phyloP scores from a whole-genome alignment of 2,113 vertebrate genomes.

The Tragelaphus strepsiceros region DNA sequence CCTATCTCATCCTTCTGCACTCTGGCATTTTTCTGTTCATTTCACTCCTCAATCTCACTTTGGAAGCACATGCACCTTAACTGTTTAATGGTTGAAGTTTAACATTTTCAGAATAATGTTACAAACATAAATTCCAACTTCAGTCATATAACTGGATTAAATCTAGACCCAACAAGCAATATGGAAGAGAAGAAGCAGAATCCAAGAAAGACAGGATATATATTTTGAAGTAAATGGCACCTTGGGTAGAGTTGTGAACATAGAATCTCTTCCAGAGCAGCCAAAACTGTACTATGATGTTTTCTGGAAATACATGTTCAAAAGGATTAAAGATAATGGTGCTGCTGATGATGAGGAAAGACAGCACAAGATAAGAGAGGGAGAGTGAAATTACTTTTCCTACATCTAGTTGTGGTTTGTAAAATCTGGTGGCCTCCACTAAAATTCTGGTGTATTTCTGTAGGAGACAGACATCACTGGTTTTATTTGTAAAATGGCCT shows the following conservation, averaged over 20 bases:
- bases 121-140: background rate
- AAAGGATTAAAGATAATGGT: background rate
- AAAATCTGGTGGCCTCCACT: slow-evolving; percentile 47
- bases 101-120: background rate
- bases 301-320: background rate
- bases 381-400: background rate
- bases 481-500: background rate
- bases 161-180: background rate
- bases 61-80: background rate
- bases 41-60: background rate
- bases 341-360: background rate
- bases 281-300: background rate
- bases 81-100: background rate
- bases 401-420: background rate
- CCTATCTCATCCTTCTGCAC: background rate
- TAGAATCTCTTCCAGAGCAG: background rate
- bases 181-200: background rate
- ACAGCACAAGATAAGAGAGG: background rate
- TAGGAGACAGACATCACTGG: background rate
- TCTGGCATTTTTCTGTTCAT: background rate
- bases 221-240: background rate
- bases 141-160: background rate
- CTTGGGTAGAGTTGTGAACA: background rate
- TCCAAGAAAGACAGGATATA: background rate
- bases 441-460: slow-evolving; percentile 54